phyloP scores from a whole-genome alignment of 2,113 vertebrate species.

The Cnemophilus loriae region DNA sequence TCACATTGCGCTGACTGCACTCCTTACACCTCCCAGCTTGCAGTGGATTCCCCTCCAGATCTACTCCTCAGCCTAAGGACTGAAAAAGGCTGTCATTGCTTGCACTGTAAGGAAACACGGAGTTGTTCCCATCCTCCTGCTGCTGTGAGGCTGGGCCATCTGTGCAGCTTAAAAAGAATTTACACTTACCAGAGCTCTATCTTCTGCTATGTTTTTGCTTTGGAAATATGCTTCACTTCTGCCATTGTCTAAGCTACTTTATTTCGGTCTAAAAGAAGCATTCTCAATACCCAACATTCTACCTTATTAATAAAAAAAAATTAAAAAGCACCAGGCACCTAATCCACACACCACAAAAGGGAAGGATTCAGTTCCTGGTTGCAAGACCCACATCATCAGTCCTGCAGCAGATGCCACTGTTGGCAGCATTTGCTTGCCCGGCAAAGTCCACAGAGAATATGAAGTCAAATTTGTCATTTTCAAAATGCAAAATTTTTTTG shows the following conservation, averaged over 20 bases:
- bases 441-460: background rate
- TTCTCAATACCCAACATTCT: background rate
- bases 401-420: background rate
- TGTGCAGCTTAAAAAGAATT: background rate
- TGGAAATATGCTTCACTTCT: background rate
- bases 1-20: background rate
- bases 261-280: background rate
- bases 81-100: background rate
- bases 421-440: background rate
- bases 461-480: background rate
- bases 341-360: background rate
- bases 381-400: background rate
- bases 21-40: background rate
- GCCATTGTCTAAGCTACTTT: background rate
- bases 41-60: background rate
- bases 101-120: background rate
- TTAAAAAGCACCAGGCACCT: background rate
- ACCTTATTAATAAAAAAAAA: background rate
- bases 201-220: background rate
- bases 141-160: background rate
- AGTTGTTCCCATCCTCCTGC: background rate
- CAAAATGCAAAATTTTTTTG: background rate
- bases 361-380: background rate
- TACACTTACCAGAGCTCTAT: background rate
- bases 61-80: background rate